These are phyloP conservation scores for Heterotilapia buettikoferi DNA, from an alignment of 2,113 vertebrate species.

Conservation along the genomic window DNA sequence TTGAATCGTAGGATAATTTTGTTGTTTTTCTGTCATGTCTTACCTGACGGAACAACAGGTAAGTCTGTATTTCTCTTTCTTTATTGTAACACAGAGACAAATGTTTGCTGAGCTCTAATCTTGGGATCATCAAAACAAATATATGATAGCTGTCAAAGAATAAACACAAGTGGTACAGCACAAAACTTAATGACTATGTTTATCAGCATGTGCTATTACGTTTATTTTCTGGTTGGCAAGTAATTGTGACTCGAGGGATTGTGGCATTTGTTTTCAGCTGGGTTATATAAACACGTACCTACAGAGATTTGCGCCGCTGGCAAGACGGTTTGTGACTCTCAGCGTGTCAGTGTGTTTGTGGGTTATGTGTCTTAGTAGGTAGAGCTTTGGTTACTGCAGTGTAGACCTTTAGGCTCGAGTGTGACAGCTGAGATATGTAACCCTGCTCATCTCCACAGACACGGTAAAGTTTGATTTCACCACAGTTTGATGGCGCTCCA, in stretches of 20 bases:
- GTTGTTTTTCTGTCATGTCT: conserved; percentile 10
- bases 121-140: not conserved
- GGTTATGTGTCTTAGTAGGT: conserved; percentile 22
- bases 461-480: not conserved
- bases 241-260: conserved; percentile 9
- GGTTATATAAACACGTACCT: not conserved
- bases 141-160: not conserved
- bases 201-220: not conserved
- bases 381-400: not conserved
- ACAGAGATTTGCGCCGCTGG: not conserved
- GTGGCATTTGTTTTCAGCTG: not conserved
- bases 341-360: not conserved
- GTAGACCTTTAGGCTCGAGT: conserved; percentile 23
- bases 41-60: conserved; percentile 5
- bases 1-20: not conserved
- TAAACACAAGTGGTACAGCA: not conserved
- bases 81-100: not conserved
- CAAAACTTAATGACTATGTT: not conserved
- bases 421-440: conserved; percentile 33
- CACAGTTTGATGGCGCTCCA: not conserved
- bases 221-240: not conserved
- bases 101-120: not conserved
- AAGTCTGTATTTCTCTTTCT: not conserved
- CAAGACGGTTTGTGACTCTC: conserved; percentile 8
- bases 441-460: not conserved